Base-by-base conservation (phyloP, 1,140 invertebrate species). In the Euura saliciscinereae region DNA sequence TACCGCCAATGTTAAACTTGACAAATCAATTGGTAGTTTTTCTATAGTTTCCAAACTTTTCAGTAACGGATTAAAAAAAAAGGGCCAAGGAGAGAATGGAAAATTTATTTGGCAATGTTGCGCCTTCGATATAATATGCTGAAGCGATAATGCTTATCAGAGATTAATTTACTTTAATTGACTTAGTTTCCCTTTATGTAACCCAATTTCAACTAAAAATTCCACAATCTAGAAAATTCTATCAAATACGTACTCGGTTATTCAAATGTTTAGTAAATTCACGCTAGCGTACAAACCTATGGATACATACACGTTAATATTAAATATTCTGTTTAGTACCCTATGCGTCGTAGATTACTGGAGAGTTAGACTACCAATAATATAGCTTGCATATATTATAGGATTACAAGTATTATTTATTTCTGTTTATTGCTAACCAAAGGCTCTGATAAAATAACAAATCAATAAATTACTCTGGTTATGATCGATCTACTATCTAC, bases 391-490 rank as follows among this genome's bases (percentile, higher is more conserved):
- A 59, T 59, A 59, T 59, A 59, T 28, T 59, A 4, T 59, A 59
- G 51, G 10, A 59, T 59, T 59, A 59, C 13, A 59, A 6, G 10
- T 59, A 59, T 11, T 59, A 59, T 59, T 59, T n/a, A 59, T 59
- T 59, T 59, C 51, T 59, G 3, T 59, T 59, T 59, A 59, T 59
- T 59, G 51, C 51, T 59, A 59, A 59, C 13, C 51, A 59, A 59
- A 59, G 13, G 51, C 51, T 59, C 13, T 59, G 51, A 59, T 59
- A 59, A 59, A 59, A 11, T 59, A 59, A 59, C 51, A 59, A 59
- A 59, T 59, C 13, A 59, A 59, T 59, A 59, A 59, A 59, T 59
- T 59, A 59, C 51, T 59, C 51, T 59, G 6, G 10, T 59, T 59
- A 59, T 59, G 13, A 59, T 59, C 4, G 51, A 6, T 59, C 51